Evolutionary conservation across 2,797 vertebrate genomes (phyloP).

Genomic region (Dipus sagitta): DNA sequence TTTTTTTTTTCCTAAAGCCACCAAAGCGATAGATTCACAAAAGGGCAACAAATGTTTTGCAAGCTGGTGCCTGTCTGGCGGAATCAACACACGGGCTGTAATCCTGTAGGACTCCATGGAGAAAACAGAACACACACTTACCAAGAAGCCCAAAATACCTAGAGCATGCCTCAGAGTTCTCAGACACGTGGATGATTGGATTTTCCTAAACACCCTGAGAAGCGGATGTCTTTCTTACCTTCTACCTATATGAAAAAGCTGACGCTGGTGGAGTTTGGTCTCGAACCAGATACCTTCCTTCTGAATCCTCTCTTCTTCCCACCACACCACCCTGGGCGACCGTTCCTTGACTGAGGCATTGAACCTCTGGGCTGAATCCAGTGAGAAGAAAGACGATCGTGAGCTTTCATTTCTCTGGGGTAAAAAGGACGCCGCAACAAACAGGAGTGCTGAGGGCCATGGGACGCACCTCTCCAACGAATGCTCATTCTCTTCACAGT

Average conservation of each 20-base stretch:
- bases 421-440: neutral
- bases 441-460: rapidly evolving
- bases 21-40: neutral
- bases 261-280: neutral
- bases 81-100: neutral
- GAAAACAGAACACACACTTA: neutral
- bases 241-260: neutral
- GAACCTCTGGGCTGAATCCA: neutral
- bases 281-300: neutral
- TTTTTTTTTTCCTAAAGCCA: neutral
- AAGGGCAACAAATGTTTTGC: conserved; percentile 3
- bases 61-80: neutral
- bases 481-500: neutral
- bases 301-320: neutral
- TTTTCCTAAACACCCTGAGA: neutral
- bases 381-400: neutral
- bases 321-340: neutral
- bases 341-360: neutral
- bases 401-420: neutral
- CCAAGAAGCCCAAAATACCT: too few relatives aligned
- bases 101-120: neutral
- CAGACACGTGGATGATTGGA: neutral
- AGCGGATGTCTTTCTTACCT: neutral
- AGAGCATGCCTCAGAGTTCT: neutral
- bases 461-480: too few relatives aligned